Base-by-base conservation (phyloP, 2,113 vertebrate genomes). In the Podarcis muralis region DNA sequence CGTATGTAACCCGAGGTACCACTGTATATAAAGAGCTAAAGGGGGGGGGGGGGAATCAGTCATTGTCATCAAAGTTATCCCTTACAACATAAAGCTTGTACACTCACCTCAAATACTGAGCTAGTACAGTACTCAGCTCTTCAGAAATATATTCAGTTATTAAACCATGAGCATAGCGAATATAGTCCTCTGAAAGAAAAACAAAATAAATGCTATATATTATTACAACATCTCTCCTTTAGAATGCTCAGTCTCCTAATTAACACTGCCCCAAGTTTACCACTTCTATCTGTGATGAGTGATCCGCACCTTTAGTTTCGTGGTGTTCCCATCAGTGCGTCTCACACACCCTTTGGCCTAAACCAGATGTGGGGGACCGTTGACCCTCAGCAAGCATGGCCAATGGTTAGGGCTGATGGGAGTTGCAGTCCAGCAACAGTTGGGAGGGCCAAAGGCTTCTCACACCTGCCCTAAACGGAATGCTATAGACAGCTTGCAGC, bases 141-240 rank as follows among this genome's bases (percentile, higher is more conserved):
- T 98, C 97, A 90, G 96, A 94, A 95, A 99, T 96, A 92, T 99
- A 99, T 89, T 99, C 98, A 2, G 99, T 99, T 95, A 99, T 95
- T 88, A 99, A 96, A 57, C 99, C 98, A 88, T 99, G 98, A 77
- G 98, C 98, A 69, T 99, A 99, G 6, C 97, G 94, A 18, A 98
- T 35, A 77, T 98, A 99, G 89, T 99, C 98, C 94, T 98, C 98
- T 98, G 95, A 83, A 88, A 95, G 71, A 87, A 90, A 16, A 89
- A 22, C 18, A 65, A 57, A 83, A 74, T 9, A 48, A 53, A 77
- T 27, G 30, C 35, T 18, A 65, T 15, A 77, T 35, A 53, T 88
- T 74, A 87, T 53, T 72, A n/a, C 40, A 15, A 16, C 20, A 11
- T 16, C 2, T 84, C 72, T 75, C 16, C 25, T 48, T 65, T n/a